A percentile compares a stretch with the other conserved stretches of the same genome.
These are phyloP conservation scores for Drosophila virilis DNA, from an alignment of 1,140 invertebrate species.

Conservation along the genomic window DNA sequence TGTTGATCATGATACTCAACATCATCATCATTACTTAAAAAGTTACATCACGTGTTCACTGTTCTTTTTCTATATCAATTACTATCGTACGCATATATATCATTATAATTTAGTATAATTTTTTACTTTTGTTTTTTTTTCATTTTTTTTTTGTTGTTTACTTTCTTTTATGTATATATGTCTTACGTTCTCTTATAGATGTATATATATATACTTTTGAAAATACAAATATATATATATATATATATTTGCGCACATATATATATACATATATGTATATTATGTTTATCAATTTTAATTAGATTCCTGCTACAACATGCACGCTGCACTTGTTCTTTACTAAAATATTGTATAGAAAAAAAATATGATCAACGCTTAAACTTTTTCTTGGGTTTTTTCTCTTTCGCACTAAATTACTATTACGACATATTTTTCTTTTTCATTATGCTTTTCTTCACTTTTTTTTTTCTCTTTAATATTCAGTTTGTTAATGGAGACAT, in stretches of 20 bases:
- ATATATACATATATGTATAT: constrained; percentile 44
- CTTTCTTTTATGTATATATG: constrained; percentile 50
- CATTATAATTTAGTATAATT: constrained; percentile 63
- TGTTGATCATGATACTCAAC: constrained; percentile 9
- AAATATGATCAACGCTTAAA: constrained; percentile 54
- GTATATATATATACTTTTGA: constrained; percentile 58
- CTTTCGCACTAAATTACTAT: constrained; percentile 37
- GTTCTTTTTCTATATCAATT: constrained; percentile 72
- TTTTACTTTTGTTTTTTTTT: constrained; percentile 48
- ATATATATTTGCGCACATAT: constrained; percentile 48
- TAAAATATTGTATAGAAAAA: constrained; percentile 71
- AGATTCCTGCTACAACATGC: constrained; percentile 76
- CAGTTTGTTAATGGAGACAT: constrained; percentile 20
- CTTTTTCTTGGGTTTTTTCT: constrained; percentile 24
- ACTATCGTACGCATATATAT: constrained; percentile 66
- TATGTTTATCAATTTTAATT: constrained; percentile 48
- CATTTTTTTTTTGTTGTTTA: constrained; percentile 49
- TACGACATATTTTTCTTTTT: constrained; percentile 32
- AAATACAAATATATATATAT: constrained; percentile 55
- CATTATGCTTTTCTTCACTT: constrained; percentile 1
- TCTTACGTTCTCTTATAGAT: constrained; percentile 75
- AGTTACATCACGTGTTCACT: constrained; percentile 82
- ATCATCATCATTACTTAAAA: constrained; percentile 70
- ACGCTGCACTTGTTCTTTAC: constrained; percentile 58
- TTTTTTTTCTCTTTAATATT: constrained; percentile 9